Evolutionary conservation across 2,113 vertebrate genomes (phyloP).

Genomic region (Alectura lathami): DNA sequence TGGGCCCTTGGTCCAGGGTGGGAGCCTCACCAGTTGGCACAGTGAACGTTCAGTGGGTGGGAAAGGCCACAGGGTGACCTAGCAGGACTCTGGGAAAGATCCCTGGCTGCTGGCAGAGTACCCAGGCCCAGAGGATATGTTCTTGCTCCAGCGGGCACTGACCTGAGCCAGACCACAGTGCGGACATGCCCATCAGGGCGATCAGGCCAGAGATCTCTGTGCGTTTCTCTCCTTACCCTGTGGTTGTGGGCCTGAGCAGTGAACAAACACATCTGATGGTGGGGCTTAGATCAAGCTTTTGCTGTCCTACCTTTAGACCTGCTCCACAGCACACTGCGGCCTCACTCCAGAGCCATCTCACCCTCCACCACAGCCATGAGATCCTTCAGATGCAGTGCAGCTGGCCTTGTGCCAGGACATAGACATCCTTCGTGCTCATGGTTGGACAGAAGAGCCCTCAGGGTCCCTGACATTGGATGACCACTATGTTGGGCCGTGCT

Average conservation of each 20-base stretch:
- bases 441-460: background rate
- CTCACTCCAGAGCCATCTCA: background rate
- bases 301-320: background rate
- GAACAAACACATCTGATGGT: background rate
- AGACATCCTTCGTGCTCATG: background rate
- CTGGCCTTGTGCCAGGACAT: background rate
- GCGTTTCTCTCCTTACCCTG: background rate
- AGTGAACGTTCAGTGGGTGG: background rate
- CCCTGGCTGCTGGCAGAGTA: conserved; percentile 10
- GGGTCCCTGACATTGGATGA: background rate
- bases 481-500: background rate
- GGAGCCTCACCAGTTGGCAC: background rate
- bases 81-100: conserved; percentile 34
- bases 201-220: background rate
- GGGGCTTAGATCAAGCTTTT: accelerated
- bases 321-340: background rate
- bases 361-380: background rate
- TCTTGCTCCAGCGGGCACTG: background rate
- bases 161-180: background rate
- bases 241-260: background rate
- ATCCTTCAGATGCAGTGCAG: background rate
- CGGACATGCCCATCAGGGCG: accelerated
- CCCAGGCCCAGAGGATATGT: background rate
- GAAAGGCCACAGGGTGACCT: conserved; percentile 25
- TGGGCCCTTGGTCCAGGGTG: accelerated